Evolutionary conservation across 2,113 vertebrate genomes (phyloP), one percentile per base, ranked within the genome.

Genomic region (Synodontis membranacea): DNA sequence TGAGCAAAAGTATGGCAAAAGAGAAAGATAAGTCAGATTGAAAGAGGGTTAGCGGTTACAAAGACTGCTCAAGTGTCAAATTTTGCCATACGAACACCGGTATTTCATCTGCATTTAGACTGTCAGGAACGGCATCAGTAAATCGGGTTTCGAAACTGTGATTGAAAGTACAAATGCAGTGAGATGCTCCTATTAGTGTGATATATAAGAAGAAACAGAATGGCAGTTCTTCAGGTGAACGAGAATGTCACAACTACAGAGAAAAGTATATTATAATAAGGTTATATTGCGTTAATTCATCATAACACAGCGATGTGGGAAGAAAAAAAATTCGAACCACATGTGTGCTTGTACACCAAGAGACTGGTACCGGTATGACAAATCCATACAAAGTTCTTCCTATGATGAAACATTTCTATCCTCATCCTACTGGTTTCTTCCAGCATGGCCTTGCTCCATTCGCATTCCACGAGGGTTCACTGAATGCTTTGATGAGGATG

Each of bases 371-470:
- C 1, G 0, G 19, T 25, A 42, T 3, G 34, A 42, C 34, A 42
- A 80, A 80, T 58, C 37, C 25, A 58, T 80, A 58, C 78, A 58
- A 28, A 80, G 75, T 37, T 56, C 46, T 52, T 52, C 17, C 31
- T 56, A 42, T 42, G 34, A 50, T 78, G 48, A 34, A 80, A 58
- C 21, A 28, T 58, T 54, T 80, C 21, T 25, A 14, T 56, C 78
- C 54, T 58, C 52, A 42, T 80, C 34, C 42, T 42, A 15, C 21
- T 39, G 78, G 25, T 80, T 58, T 80, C 52, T 80, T 58, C 31
- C 19, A 44, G 37, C 56, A 58, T 58, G 56, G 56, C 56, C 56
- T 23, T 19, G 34, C 50, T 31, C 50, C 50, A 54, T 39, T 4
- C 76, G 21, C 50, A 80, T 17, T 19, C 31, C 34, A 28, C 21